Evolutionary conservation across 2,888 invertebrate species (phyloP), one percentile per base, ranked within the genome.

Genomic region (Machimus atricapillus): DNA sequence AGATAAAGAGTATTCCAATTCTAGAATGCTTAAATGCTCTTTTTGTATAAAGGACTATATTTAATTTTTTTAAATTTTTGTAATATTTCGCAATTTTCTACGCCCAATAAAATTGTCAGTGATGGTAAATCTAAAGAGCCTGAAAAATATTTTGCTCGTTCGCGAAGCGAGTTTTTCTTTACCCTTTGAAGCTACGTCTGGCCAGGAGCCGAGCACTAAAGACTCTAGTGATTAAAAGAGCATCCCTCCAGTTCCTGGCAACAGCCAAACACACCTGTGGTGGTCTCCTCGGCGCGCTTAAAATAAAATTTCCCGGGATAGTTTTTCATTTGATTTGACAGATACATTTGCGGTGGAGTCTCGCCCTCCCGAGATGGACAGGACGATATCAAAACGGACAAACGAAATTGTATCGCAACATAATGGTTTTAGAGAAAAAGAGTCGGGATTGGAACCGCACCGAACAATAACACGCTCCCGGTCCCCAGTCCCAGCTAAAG

Each of bases 311-410:
- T 87, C 78, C 78, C 14, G 23, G 56, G 86, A 88, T 86, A 87
- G 87, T 88, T 88, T 88, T 88, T 88, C 88, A 88, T 88, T 88
- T 87, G 88, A 88, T 88, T 81, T 88, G 88, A 88, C 88, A 88
- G 88, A 85, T 88, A 87, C 87, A 88, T 87, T 87, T 86, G 40
- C 74, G 76, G 58, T 79, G 58, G 23, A 14, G 37, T 34, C 23
- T 73, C 73, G 37, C 34, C 31, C 16, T 9, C 58, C 14, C 34
- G 40, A 40, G 85, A 83, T 58, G 83, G 78, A 87, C 85, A 83
- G 46, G 77, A 78, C 34, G 37, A 85, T 85, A 87, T 87, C 58
- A 87, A 27, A 78, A 40, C 76, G 85, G 87, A 87, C 85, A 86
- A 77, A 43, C 78, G 86, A 78, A 86, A 86, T 86, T 78, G 78